Percentiles rank a stretch among this genome's conserved stretches.
These are phyloP conservation scores for Melieria picta DNA, from an alignment of 2,888 invertebrate species.

Conservation along the genomic window DNA sequence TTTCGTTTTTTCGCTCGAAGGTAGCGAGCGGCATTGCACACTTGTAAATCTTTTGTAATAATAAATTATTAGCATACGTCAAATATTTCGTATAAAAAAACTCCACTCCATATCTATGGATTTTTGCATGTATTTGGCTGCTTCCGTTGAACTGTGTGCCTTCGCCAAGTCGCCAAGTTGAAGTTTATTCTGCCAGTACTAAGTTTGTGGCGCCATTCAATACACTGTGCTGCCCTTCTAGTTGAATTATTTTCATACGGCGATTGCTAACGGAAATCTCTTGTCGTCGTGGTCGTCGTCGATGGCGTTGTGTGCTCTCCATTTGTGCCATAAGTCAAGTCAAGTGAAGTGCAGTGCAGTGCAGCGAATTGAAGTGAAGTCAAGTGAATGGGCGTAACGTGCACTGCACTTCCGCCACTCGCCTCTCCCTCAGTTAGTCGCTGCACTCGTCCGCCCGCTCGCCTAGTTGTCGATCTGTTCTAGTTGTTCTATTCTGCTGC, in stretches of 20 bases:
- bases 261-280: background rate
- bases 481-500: no score
- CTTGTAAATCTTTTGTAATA: constrained; percentile 51
- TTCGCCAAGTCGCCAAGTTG: no score
- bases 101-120: background rate
- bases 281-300: no score
- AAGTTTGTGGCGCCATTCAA: background rate
- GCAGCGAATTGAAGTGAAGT: background rate
- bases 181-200: background rate
- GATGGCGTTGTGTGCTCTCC: background rate
- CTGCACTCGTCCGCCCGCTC: background rate
- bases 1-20: no score
- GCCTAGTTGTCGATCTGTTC: background rate
- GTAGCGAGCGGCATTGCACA: background rate
- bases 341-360: background rate
- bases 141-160: background rate
- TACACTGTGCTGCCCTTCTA: constrained; percentile 2
- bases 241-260: background rate
- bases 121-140: background rate
- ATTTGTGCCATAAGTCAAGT: constrained; percentile 19
- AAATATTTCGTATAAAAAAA: background rate
- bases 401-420: background rate
- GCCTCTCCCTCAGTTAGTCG: background rate
- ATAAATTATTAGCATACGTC: constrained; percentile 56
- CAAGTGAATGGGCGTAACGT: constrained; percentile 6